phyloP scores from a whole-genome alignment of 37 sponge, comb jelly and placozoan genomes.

The Crambe crambe region DNA sequence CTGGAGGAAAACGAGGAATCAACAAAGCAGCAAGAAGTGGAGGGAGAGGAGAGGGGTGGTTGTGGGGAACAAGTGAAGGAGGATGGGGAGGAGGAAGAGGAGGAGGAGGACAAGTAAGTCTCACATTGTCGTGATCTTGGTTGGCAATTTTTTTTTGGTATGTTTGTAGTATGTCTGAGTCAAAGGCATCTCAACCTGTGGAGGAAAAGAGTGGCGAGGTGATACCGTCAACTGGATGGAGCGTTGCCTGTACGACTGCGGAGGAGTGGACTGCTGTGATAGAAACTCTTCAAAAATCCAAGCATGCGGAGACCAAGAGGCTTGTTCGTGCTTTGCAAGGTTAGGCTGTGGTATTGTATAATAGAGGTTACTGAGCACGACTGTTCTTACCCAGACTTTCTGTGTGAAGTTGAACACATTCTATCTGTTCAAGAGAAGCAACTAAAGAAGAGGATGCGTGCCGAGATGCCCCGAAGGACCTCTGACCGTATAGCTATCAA shows the following conservation, averaged over 20 bases:
- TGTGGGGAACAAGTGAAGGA: slow-evolving; percentile 15
- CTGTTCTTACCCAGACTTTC: slow-evolving; percentile 43
- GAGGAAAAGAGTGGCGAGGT: background rate
- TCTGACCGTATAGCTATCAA: slow-evolving; percentile 78
- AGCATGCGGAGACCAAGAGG: slow-evolving; percentile 30
- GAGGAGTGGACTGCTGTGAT: slow-evolving; percentile 81
- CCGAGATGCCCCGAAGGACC: slow-evolving; percentile 60
- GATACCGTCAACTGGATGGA: slow-evolving; percentile 63
- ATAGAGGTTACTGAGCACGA: no score
- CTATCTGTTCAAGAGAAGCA: slow-evolving; percentile 37
- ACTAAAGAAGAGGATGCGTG: slow-evolving; percentile 45
- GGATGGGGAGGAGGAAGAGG: background rate
- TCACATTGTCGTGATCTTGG: no score
- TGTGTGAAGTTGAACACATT: slow-evolving; percentile 50
- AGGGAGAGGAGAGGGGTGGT: slow-evolving; percentile 13
- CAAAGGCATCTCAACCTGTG: background rate
- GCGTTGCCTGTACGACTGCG: slow-evolving; percentile 53
- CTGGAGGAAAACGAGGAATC: background rate
- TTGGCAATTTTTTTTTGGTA: no score
- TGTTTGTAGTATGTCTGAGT: background rate
- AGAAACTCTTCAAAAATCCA: slow-evolving; percentile 27
- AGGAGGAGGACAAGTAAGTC: slow-evolving; percentile 9
- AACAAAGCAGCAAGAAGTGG: background rate
- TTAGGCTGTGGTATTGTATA: background rate
- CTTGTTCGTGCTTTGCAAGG: slow-evolving; percentile 31